Base-by-base conservation (phyloP, 2,888 invertebrate genomes). In the Prosapia bicincta region DNA sequence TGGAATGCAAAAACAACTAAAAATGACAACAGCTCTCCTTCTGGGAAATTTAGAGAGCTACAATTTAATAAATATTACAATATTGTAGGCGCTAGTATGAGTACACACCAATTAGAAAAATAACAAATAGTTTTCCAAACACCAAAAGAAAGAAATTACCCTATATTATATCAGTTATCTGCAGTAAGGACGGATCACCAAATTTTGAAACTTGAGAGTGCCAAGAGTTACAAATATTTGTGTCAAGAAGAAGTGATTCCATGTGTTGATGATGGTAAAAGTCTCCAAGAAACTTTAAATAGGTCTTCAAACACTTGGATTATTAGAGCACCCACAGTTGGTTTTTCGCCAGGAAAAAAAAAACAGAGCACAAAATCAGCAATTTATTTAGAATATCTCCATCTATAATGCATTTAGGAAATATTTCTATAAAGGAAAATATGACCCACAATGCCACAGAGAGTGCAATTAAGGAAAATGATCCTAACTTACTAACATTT, bases 111-210 rank as follows among this genome's bases (percentile, higher is more conserved):
- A 0, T 87, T 99, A 82, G 99, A 99, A 86, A 99, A 99, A 85
- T 97, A 97, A 0, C 87, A 99, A 20, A 98, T 99, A 1, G 98
- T 98, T 0, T 98, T 96, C 86, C 97, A 97, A 88, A 95, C 98
- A 0, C 86, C 90, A 0, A 95, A 93, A 0, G 99, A 99, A 85
- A 87, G 99, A 83, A 99, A 99, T 85, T 99, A 99, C 85, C 99
- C 99, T 83, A 92, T 99, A 79, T 99, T 99, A 87, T 99, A 99
- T 85, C 99, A 99, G 86, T 86, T 99, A 80, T 98, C 98, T 84
- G 91, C 97, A 0, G 93, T 95, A 1, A 88, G 92, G 65, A 86
- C 89, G 6, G 86, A 90, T 73, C 88, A 92, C 82, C 91, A 93
- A 0, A 90, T 94, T 77, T 85, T 96, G 78, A 86, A 89, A 78